Evolutionary conservation across 1,140 invertebrate genomes (phyloP).

Genomic region (Grapholita molesta): DNA sequence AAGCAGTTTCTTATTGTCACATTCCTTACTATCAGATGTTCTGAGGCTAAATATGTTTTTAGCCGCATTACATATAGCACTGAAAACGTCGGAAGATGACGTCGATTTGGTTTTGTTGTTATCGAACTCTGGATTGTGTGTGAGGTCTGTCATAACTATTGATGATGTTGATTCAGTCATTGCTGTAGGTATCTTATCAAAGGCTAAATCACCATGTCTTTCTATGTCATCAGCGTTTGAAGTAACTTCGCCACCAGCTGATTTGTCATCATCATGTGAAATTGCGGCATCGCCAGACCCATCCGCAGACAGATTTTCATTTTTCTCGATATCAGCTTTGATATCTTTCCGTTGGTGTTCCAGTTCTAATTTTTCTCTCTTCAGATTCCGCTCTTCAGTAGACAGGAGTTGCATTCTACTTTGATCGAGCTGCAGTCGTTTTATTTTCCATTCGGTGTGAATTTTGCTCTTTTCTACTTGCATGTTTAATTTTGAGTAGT

Average conservation of each 20-base stretch:
- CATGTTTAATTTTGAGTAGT: slow-evolving; percentile 79
- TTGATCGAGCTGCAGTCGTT: slow-evolving; percentile 78
- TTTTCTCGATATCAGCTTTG: slow-evolving; percentile 45
- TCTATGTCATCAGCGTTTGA: background rate
- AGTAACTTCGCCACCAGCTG: background rate
- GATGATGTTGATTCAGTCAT: slow-evolving; percentile 32
- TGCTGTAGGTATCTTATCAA: slow-evolving; percentile 11
- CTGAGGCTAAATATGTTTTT: slow-evolving; percentile 59
- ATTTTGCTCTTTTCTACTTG: slow-evolving; percentile 77
- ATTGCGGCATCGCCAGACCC: slow-evolving; percentile 24
- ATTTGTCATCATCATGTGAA: background rate
- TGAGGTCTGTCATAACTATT: slow-evolving; percentile 22
- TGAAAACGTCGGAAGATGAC: slow-evolving; percentile 48
- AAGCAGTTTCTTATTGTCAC: slow-evolving; percentile 56
- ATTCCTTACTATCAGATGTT: slow-evolving; percentile 32
- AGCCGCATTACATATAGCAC: slow-evolving; percentile 51
- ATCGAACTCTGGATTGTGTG: slow-evolving; percentile 21
- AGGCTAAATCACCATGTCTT: background rate
- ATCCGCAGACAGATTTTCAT: slow-evolving; percentile 28
- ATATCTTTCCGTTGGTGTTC: slow-evolving; percentile 66
- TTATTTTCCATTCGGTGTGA: slow-evolving; percentile 80
- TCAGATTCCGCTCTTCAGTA: slow-evolving; percentile 71
- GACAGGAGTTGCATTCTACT: slow-evolving; percentile 74
- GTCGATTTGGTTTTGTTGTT: slow-evolving; percentile 43
- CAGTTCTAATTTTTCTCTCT: slow-evolving; percentile 69